Percentiles rank a stretch among this genome's conserved stretches.
These are phyloP conservation scores for Coendou prehensilis DNA, from an alignment of 2,797 vertebrate genomes.

Conservation along the genomic window DNA sequence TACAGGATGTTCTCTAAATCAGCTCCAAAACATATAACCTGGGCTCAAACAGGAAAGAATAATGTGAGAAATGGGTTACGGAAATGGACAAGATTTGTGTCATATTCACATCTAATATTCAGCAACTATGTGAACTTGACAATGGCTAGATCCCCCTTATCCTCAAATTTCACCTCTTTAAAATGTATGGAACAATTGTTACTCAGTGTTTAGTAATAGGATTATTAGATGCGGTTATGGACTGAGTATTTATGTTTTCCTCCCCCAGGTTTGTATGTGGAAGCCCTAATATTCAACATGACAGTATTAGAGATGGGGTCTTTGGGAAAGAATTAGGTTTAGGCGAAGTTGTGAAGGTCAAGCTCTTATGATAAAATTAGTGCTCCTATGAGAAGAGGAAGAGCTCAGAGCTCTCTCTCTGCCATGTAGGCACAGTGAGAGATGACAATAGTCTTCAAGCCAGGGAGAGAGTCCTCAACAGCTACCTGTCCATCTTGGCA, in stretches of 20 bases:
- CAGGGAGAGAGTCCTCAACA: not conserved
- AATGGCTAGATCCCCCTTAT: not conserved
- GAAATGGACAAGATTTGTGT: not conserved
- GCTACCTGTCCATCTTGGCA: no score
- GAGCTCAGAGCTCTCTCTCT: not conserved
- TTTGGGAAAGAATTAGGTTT: not conserved
- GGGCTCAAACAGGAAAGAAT: not conserved
- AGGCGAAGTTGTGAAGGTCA: not conserved
- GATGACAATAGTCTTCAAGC: not conserved
- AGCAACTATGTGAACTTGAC: not conserved
- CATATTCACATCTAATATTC: not conserved
- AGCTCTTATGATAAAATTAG: not conserved
- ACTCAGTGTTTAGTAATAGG: not conserved
- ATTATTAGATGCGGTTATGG: not conserved
- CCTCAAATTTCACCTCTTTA: not conserved
- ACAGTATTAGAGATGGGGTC: not conserved
- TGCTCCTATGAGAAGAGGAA: not conserved
- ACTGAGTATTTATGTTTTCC: not conserved
- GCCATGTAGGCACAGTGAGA: accelerated
- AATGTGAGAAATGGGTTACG: not conserved
- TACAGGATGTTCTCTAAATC: not conserved
- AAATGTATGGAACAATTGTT: not conserved
- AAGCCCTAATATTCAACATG: not conserved
- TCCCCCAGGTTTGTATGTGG: not conserved
- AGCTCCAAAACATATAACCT: not conserved